Conservation (phyloP, 2,888 invertebrate genomes). For the Elgonia sp. region DNA sequence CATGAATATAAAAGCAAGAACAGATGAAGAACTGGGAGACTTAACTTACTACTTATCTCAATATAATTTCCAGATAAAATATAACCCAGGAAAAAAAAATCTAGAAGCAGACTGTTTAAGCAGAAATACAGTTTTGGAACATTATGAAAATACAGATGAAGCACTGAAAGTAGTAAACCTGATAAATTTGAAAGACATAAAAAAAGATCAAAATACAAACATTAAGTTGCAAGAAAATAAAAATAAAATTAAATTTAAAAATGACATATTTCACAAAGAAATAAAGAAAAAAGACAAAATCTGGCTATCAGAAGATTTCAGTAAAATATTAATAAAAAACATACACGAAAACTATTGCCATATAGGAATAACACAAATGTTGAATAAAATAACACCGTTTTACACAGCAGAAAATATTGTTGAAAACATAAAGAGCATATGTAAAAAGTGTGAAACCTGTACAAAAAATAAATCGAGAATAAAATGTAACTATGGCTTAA, state of each 20-base stretch:
- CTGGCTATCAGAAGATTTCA: constrained; percentile 61
- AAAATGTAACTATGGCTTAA: constrained; percentile 67
- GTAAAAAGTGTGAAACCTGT: constrained; percentile 67
- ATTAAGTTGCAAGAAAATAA: constrained; percentile 49
- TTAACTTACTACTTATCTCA: constrained; percentile 23
- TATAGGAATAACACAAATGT: constrained; percentile 21
- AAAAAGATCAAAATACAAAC: too few species aligned
- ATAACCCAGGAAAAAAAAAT: too few species aligned
- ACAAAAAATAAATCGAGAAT: constrained; percentile 75
- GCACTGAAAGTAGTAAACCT: too few species aligned
- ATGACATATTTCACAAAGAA: too few species aligned
- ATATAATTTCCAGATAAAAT: too few species aligned
- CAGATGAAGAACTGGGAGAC: constrained; percentile 28
- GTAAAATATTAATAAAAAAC: constrained; percentile 20
- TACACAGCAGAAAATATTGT: constrained; percentile 40
- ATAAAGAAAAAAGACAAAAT: constrained; percentile 74
- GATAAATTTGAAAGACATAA: too few species aligned
- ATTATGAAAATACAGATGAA: too few species aligned
- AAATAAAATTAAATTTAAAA: constrained; percentile 44
- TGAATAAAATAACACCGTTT: background rate
- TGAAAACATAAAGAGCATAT: constrained; percentile 19
- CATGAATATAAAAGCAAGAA: constrained; percentile 29
- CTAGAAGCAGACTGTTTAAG: too few species aligned
- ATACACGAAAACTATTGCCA: constrained; percentile 19
- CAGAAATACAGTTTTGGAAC: too few species aligned